A percentile compares a stretch with the other conserved stretches of the same genome.
These are phyloP conservation scores for Ascidia mentula DNA, from an alignment of 23 tunicate genomes.

Conservation along the genomic window DNA sequence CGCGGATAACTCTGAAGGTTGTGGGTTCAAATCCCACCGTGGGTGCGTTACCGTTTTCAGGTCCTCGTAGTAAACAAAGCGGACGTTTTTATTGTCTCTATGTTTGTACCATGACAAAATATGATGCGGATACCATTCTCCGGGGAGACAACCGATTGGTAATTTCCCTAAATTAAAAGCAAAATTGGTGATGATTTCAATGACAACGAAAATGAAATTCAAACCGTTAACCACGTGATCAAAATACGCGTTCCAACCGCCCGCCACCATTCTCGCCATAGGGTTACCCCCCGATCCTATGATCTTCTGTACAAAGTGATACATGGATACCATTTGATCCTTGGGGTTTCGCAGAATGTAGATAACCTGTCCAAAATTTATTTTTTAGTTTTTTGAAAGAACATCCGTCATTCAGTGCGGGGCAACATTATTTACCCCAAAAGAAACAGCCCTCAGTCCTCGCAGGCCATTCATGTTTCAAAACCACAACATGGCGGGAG, in stretches of 20 bases:
- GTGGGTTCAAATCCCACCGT: background rate
- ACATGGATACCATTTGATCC: constrained; percentile 20
- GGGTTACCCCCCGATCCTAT: background rate
- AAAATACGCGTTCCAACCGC: background rate
- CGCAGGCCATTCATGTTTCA: no score
- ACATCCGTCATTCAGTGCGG: no score
- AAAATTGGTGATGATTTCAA: no score
- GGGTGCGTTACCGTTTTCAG: background rate
- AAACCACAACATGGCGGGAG: no score
- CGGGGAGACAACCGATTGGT: no score
- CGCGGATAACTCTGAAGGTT: no score
- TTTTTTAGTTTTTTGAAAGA: no score
- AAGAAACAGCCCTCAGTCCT: no score
- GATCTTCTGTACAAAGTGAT: background rate
- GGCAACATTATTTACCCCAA: no score
- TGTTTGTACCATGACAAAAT: constrained; percentile 23
- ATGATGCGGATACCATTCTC: constrained; percentile 26
- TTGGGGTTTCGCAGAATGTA: constrained; percentile 28
- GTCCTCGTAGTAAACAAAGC: constrained; percentile 16
- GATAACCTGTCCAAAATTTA: constrained; percentile 8
- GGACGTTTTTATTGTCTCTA: constrained; percentile 18
- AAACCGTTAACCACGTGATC: background rate
- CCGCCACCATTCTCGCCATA: background rate
- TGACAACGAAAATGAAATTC: no score
- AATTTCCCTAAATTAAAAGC: no score